Evolutionary conservation across 2,888 invertebrate species (phyloP).

Genomic region (Hipparchia semele): DNA sequence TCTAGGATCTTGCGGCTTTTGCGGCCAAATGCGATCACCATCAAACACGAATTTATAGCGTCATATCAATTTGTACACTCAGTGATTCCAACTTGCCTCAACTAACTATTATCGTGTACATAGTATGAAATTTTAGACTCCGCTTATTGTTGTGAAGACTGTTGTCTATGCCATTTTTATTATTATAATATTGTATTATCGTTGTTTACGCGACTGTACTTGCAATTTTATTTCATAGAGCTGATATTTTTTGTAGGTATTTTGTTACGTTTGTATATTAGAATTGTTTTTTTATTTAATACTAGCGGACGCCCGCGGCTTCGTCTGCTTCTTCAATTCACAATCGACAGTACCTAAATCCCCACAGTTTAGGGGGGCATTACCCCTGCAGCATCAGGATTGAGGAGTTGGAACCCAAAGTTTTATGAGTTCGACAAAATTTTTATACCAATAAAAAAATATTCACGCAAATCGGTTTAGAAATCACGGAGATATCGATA

Average conservation of each 20-base stretch:
- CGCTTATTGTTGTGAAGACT: constrained; percentile 56
- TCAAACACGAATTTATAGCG: constrained; percentile 64
- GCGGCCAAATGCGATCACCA: background rate
- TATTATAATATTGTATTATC: constrained; percentile 40
- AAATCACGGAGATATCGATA: no score
- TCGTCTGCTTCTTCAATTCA: background rate
- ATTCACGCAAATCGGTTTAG: no score
- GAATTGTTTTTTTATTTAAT: background rate
- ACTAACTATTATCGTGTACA: constrained; percentile 33
- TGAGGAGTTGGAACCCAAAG: no score
- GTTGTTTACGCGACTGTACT: constrained; percentile 25
- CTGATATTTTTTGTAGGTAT: background rate
- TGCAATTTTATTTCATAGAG: constrained; percentile 20
- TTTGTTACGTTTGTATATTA: background rate
- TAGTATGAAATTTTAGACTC: constrained; percentile 41
- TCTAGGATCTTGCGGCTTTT: background rate
- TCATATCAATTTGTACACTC: constrained; percentile 75
- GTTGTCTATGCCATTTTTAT: constrained; percentile 58
- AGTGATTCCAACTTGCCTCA: constrained; percentile 34
- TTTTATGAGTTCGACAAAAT: no score
- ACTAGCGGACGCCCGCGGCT: background rate
- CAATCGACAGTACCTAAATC: no score
- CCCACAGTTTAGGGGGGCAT: no score
- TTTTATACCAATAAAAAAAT: no score
- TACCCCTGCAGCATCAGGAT: no score